Evolutionary conservation across 1,140 invertebrate genomes (phyloP).

Genomic region (Tetramorium parvispinum): DNA sequence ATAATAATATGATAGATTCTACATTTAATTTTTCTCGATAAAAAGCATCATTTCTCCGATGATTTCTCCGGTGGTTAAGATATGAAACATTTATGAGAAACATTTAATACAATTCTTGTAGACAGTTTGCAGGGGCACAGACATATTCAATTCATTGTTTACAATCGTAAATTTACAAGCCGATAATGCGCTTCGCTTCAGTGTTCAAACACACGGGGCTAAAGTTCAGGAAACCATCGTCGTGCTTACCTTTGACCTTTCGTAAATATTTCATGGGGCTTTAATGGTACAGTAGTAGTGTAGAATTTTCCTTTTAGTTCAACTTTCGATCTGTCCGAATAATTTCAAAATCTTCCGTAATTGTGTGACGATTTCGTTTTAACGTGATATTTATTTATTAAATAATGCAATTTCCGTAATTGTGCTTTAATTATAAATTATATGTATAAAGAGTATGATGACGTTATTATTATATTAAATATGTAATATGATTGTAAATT

Average conservation of each 20-base stretch:
- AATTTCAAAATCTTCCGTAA: neutral
- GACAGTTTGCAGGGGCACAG: neutral
- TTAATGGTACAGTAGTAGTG: neutral
- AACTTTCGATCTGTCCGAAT: neutral
- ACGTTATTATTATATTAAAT: neutral
- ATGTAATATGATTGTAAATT: neutral
- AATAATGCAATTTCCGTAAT: neutral
- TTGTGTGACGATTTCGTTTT: neutral
- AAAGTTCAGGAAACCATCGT: conserved; percentile 8
- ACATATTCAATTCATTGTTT: conserved; percentile 9
- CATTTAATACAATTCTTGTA: neutral
- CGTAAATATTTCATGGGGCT: conserved; percentile 41
- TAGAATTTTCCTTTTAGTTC: neutral
- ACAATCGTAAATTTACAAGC: neutral
- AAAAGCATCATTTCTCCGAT: too few relatives aligned
- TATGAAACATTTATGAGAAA: neutral
- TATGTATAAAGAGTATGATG: neutral
- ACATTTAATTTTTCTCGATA: neutral
- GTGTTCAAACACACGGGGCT: neutral
- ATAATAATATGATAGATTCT: neutral
- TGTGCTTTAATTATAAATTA: neutral
- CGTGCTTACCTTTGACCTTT: conserved; percentile 17
- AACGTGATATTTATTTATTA: neutral
- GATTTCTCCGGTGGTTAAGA: neutral
- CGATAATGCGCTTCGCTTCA: neutral